A percentile compares a stretch with the other conserved stretches of the same genome.
Conservation (phyloP, 2,888 invertebrate genomes). For the Noctua janthina region DNA sequence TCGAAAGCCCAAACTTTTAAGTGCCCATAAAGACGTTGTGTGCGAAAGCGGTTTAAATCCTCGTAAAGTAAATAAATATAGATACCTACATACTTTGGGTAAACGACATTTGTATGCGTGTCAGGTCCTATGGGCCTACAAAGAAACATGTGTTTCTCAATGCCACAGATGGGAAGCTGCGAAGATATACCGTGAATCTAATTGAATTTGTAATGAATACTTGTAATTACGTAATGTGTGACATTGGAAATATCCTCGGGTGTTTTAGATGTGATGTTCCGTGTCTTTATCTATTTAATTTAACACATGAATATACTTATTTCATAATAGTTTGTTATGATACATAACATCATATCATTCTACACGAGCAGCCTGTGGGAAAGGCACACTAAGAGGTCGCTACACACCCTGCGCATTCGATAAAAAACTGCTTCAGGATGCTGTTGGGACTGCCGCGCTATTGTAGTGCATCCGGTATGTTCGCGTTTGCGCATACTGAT, state of each 20-base stretch:
- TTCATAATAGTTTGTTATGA: neutral
- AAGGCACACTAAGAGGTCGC: too few species aligned
- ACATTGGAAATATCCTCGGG: neutral
- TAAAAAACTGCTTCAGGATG: too few species aligned
- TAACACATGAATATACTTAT: neutral
- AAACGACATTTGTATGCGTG: neutral
- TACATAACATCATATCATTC: neutral
- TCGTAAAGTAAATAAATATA: neutral
- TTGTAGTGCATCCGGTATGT: too few species aligned
- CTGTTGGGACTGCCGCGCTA: too few species aligned
- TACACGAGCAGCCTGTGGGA: too few species aligned
- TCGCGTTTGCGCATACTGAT: too few species aligned
- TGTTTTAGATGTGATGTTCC: neutral
- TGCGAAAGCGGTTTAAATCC: neutral
- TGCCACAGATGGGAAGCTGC: conserved; percentile 4
- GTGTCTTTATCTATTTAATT: neutral
- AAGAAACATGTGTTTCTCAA: conserved; percentile 27
- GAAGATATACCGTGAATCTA: neutral
- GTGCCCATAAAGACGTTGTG: neutral
- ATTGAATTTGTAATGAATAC: conserved; percentile 31
- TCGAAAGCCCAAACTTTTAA: neutral
- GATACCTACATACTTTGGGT: neutral
- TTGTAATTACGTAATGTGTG: conserved; percentile 4
- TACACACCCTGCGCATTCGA: too few species aligned
- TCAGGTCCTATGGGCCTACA: neutral